These are phyloP conservation scores for Gisinianus flammeolus DNA, from an alignment of 2,888 invertebrate genomes.

Conservation along the genomic window DNA sequence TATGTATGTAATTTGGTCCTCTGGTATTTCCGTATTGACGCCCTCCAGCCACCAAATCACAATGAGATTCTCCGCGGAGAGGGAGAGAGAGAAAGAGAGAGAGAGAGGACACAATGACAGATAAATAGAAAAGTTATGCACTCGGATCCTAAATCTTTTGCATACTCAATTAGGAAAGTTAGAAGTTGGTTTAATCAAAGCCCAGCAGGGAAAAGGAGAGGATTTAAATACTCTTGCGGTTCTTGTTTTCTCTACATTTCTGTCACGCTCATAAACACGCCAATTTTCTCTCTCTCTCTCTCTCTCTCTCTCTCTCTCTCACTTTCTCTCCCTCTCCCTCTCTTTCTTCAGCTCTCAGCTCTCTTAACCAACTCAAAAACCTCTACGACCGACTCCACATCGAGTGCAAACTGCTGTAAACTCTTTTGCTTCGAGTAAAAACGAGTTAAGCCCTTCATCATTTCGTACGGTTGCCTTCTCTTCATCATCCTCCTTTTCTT, in stretches of 20 bases:
- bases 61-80: not conserved
- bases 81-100: not conserved
- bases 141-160: constrained; percentile 8
- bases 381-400: no score
- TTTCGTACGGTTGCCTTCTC: not conserved
- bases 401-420: no score
- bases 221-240: not conserved
- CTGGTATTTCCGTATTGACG: not conserved
- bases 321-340: not conserved
- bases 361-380: not conserved
- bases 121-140: constrained; percentile 14
- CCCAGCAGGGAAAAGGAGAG: constrained; percentile 10
- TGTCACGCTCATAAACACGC: constrained; percentile 11
- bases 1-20: no score
- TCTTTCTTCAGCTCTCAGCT: not conserved
- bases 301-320: not conserved
- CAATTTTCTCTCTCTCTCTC: not conserved
- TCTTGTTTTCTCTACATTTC: not conserved
- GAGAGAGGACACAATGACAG: not conserved
- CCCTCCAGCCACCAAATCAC: not conserved
- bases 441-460: not conserved
- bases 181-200: constrained; percentile 20
- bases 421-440: not conserved
- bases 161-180: constrained; percentile 32
- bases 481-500: not conserved